Percentiles rank a stretch among this genome's conserved stretches.
These are phyloP conservation scores for Lathronympha strigana DNA, from an alignment of 2,888 invertebrate species.

Conservation along the genomic window DNA sequence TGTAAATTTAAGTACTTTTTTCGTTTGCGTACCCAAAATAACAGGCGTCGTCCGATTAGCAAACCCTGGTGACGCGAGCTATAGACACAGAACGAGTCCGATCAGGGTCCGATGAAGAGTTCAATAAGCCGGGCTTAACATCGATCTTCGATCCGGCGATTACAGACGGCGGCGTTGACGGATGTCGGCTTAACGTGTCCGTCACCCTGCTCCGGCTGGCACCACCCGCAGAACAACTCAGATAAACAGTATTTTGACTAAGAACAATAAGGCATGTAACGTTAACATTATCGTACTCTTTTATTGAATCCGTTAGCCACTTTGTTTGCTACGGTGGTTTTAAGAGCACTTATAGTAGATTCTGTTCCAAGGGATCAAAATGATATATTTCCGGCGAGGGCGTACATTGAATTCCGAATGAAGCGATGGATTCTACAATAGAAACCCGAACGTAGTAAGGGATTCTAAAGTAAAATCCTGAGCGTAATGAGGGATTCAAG, in stretches of 20 bases:
- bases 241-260: constrained; percentile 7
- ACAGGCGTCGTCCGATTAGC: constrained; percentile 39
- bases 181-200: constrained; percentile 83
- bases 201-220: constrained; percentile 65
- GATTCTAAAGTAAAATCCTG: no score
- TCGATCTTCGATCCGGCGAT: constrained; percentile 81
- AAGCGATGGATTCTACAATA: no score
- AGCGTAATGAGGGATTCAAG: no score
- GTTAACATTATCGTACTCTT: no score
- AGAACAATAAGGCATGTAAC: no score
- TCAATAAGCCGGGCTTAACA: constrained; percentile 81
- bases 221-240: constrained; percentile 41
- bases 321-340: no score
- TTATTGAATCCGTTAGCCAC: no score
- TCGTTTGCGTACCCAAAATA: not conserved
- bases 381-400: no score
- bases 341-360: no score
- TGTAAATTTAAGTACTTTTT: not conserved
- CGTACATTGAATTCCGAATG: no score
- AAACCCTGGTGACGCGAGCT: constrained; percentile 59
- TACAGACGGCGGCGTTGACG: constrained; percentile 79
- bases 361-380: no score
- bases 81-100: constrained; percentile 65
- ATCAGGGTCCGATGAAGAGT: constrained; percentile 72
- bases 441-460: no score